Evolutionary conservation across 2,888 invertebrate genomes (phyloP).

Genomic region (Synanthedon formicaeformis): DNA sequence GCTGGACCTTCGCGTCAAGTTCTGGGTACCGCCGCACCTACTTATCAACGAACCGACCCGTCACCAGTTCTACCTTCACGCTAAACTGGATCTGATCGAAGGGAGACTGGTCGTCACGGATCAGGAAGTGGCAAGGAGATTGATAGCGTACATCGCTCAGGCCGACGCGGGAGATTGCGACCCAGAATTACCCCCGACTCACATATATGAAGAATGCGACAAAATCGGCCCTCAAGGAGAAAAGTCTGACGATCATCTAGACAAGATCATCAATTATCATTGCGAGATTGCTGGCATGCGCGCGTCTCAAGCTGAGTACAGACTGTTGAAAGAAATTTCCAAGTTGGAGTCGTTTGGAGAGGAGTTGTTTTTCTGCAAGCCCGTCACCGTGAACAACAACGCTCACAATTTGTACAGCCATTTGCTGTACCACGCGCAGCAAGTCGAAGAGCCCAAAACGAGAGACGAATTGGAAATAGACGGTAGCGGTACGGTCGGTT

Average conservation of each 20-base stretch:
- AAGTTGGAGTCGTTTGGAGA: conserved; percentile 85
- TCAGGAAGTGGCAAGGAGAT: conserved; percentile 75
- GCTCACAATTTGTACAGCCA: conserved; percentile 84
- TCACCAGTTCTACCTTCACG: conserved; percentile 89
- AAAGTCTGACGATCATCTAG: conserved; percentile 73
- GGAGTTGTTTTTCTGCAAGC: conserved; percentile 83
- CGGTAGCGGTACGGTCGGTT: conserved; percentile 57
- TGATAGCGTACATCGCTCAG: conserved; percentile 83
- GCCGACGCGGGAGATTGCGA: conserved; percentile 81
- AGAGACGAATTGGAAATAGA: conserved; percentile 58
- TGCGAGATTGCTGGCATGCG: conserved; percentile 75
- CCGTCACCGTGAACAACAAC: conserved; percentile 67
- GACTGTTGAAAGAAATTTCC: conserved; percentile 84
- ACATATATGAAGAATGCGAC: conserved; percentile 74
- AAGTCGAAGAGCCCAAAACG: conserved; percentile 63
- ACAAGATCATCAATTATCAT: conserved; percentile 74
- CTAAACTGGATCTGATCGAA: conserved; percentile 80
- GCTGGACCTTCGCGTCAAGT: conserved; percentile 83
- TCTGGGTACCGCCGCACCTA: conserved; percentile 91
- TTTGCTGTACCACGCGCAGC: conserved; percentile 72
- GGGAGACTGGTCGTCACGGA: conserved; percentile 79
- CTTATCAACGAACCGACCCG: conserved; percentile 87
- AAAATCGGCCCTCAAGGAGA: conserved; percentile 72
- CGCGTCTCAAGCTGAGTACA: conserved; percentile 84
- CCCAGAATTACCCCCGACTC: conserved; percentile 68